These are phyloP conservation scores for Netelia fuscicornis DNA, from an alignment of 2,888 invertebrate genomes.

Conservation along the genomic window DNA sequence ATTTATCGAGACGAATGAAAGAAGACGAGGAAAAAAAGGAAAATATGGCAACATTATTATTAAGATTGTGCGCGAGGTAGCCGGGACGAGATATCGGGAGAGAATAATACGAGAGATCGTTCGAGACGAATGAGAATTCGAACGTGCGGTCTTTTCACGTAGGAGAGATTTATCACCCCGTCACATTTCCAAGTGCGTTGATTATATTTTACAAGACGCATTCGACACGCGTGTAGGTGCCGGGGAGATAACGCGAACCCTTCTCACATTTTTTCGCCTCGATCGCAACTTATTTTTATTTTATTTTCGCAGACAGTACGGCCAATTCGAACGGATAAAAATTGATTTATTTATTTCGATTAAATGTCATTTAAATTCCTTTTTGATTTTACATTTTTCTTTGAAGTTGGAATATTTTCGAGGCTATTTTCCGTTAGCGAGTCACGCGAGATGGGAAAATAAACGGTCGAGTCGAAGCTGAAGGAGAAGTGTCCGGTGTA, in stretches of 20 bases:
- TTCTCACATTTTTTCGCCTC: constrained; percentile 18
- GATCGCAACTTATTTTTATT: constrained; percentile 5
- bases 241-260: constrained; percentile 46
- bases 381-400: constrained; percentile 1
- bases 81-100: constrained; percentile 29
- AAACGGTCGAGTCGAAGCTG: constrained; percentile 4
- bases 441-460: not conserved
- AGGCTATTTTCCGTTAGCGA: constrained; percentile 30
- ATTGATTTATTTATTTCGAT: not conserved
- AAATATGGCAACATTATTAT: not conserved
- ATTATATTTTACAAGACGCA: constrained; percentile 51
- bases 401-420: too few species aligned
- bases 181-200: constrained; percentile 32
- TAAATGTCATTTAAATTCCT: not conserved
- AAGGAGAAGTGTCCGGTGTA: not conserved
- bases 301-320: not conserved
- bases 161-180: constrained; percentile 58
- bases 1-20: too few species aligned
- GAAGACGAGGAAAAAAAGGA: not conserved
- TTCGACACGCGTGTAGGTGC: constrained; percentile 45
- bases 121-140: constrained; percentile 32
- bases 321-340: too few species aligned
- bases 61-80: constrained; percentile 9
- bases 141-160: constrained; percentile 45
- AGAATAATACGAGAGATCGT: constrained; percentile 54